Conservation (phyloP, 2,888 invertebrate genomes). For the Eupithecia dodoneata region DNA sequence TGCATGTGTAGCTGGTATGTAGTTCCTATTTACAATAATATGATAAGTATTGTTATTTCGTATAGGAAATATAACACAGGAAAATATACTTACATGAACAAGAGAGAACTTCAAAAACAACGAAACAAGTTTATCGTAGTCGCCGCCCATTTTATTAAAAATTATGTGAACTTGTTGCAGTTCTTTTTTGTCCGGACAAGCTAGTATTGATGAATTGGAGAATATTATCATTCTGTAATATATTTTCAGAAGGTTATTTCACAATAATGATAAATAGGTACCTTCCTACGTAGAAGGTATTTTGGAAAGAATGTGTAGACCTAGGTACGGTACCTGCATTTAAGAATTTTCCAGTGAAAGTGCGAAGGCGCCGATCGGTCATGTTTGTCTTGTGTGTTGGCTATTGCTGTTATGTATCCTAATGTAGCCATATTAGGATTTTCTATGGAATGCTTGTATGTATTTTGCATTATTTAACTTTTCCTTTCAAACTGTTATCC, state of each 20-base stretch:
- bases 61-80: neutral
- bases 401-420: constrained; percentile 68
- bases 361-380: constrained; percentile 78
- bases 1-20: too few species aligned
- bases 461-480: constrained; percentile 50
- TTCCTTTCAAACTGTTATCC: neutral
- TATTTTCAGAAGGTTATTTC: neutral
- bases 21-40: too few species aligned
- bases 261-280: neutral
- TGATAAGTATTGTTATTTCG: neutral
- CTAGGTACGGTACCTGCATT: constrained; percentile 62
- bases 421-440: constrained; percentile 62
- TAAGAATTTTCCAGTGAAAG: constrained; percentile 79
- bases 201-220: constrained; percentile 71
- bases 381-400: constrained; percentile 73
- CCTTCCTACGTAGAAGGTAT: neutral
- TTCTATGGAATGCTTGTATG: constrained; percentile 66
- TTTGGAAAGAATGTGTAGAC: neutral
- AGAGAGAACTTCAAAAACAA: constrained; percentile 72
- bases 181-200: constrained; percentile 72
- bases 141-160: constrained; percentile 68
- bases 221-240: constrained; percentile 76
- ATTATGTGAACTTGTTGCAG: constrained; percentile 71
- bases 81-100: constrained; percentile 60
- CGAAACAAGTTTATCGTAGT: constrained; percentile 69